Evolutionary conservation across 2,113 vertebrate genomes (phyloP), one percentile per base, ranked within the genome.

Genomic region (Zosterops borbonicus): DNA sequence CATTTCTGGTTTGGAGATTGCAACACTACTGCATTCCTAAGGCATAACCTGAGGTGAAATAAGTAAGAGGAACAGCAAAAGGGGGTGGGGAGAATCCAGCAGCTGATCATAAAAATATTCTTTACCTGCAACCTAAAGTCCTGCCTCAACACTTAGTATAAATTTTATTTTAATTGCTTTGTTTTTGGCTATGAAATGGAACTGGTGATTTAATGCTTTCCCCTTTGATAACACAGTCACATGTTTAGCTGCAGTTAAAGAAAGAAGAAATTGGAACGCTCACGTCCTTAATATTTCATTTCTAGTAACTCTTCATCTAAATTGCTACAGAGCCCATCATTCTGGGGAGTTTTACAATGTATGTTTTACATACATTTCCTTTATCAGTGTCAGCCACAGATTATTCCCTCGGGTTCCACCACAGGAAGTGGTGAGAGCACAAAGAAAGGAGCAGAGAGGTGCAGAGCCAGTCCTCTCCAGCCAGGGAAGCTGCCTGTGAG

Each of bases 131-230:
- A 88, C 9, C 47, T 39, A 59, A 93, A 46, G 77, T 87, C 74
- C 68, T 68, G 50, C 85, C 80, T 87, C 63, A 37, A 91, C 77
- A 58, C 22, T 94, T 83, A 80, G 53, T 41, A 68, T 42, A 68
- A 94, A 92, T 69, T 95, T 96, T 62, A 93, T 80, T 96, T 94
- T 96, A 95, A 97, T 80, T 95, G 77, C 58, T 96, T 94, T 80
- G 65, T 90, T 97, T 90, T 96, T 67, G 82, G 96, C 93, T 88
- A 62, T 70, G 71, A 88, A 96, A 91, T 37, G n/a, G 70, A 97
- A 93, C 18, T 11, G 58, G 50, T 60, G 87, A 89, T 94, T 93
- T 87, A 87, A 87, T 60, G 58, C 42, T 77, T 82, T 75, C 83
- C 50, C 13, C n/a, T 78, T 65, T 50, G 78, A 39, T 42, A 94